Evolutionary conservation across 2,888 invertebrate species (phyloP).

Genomic region (Tanypteryx hageni): DNA sequence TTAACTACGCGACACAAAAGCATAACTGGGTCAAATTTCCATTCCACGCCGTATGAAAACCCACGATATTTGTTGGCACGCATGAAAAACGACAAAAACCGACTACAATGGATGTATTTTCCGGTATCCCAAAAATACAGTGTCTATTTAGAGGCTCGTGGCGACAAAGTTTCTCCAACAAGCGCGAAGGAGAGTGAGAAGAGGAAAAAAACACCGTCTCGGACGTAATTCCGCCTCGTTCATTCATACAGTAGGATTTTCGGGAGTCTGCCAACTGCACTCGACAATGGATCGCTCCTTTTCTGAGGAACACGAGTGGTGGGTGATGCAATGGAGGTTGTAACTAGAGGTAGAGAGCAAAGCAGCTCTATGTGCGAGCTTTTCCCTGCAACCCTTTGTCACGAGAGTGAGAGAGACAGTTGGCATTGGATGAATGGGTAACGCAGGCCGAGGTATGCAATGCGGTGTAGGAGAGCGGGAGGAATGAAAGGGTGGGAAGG

Average conservation of each 20-base stretch:
- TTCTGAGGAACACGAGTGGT: neutral
- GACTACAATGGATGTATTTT: too few species aligned
- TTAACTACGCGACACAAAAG: neutral
- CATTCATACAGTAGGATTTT: neutral
- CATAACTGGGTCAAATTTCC: slow-evolving; percentile 10
- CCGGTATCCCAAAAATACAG: too few species aligned
- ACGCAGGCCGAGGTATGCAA: neutral
- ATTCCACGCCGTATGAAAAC: neutral
- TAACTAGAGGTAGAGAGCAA: neutral
- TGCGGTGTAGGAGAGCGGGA: neutral
- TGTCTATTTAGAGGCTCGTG: too few species aligned
- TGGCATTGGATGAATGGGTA: neutral
- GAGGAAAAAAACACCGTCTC: too few species aligned
- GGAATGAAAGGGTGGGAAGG: too few species aligned
- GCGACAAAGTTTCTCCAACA: too few species aligned
- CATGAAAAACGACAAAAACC: too few species aligned
- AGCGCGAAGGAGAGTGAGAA: too few species aligned
- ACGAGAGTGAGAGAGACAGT: neutral
- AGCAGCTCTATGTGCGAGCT: neutral
- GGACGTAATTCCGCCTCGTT: too few species aligned
- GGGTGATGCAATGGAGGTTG: neutral
- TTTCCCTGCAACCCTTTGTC: neutral
- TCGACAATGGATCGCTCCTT: neutral
- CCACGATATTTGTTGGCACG: neutral
- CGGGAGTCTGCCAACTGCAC: neutral